Base-by-base conservation (phyloP, 2,113 vertebrate genomes). In the Callaeas wilsoni region DNA sequence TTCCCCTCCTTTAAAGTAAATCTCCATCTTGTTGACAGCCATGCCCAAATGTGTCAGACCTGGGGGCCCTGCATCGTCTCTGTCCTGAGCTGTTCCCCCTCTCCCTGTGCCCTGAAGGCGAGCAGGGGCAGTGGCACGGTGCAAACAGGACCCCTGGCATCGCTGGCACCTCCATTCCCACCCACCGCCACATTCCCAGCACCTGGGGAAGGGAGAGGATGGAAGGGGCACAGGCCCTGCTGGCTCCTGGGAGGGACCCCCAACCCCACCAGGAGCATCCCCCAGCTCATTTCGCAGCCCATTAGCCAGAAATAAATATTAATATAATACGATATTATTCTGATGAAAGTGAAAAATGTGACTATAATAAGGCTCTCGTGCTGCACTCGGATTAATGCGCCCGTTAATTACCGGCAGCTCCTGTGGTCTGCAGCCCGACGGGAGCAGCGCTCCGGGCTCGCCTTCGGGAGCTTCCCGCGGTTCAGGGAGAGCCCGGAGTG, bases 251-350 rank as follows among this genome's bases (percentile, higher is more conserved):
- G 33, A 47, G 22, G 67, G 71, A 57, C 63, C 33, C 84, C 52
- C 63, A 35, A 29, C 52, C 22, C 78, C 67, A 69, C 52, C 92
- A 47, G 0, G 35, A 80, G 29, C 69, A 44, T 49, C 68, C 27
- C 76, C 79, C 79, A 29, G 76, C 83, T 96, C 93, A 94, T 96
- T 94, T 81, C 62, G 6, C 79, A 93, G 86, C 62, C 85, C 89
- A 91, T 97, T 92, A 95, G 90, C 1, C 46, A 96, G 95, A 96
- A 97, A 96, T 96, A 96, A 96, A 96, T 96, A 96, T 93, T 94
- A 96, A 97, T 96, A 96, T 87, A 96, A 96, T 93, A 52, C 0
- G 85, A 93, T 92, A 95, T 90, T 94, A 94, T 95, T 93, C 94
- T 84, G 96, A 96, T 84, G 94, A 71, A 93, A 93, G 76, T 96